Conservation (phyloP, 2,888 invertebrate genomes). For the Dendrolimus pini region DNA sequence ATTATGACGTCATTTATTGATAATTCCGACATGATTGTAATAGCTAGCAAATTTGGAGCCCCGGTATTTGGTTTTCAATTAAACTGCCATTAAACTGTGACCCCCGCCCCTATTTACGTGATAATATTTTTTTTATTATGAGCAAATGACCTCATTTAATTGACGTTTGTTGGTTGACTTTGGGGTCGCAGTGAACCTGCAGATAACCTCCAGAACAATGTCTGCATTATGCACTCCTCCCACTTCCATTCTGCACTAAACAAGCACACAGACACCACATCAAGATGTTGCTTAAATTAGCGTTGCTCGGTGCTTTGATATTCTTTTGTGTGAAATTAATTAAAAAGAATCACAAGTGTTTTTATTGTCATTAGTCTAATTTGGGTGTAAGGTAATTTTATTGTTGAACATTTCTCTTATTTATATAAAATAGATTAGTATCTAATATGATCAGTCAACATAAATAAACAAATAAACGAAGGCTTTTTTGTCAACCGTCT, state of each 20-base stretch:
- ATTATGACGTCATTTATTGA: too few relatives aligned
- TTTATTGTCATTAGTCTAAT: constrained; percentile 31
- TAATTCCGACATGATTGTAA: too few relatives aligned
- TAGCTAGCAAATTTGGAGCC: too few relatives aligned
- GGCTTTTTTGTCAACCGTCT: background rate
- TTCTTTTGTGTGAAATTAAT: constrained; percentile 58
- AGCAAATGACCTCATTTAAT: constrained; percentile 28
- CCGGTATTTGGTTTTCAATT: too few relatives aligned
- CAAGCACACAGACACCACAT: constrained; percentile 15
- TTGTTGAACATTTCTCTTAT: background rate
- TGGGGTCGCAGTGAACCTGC: constrained; percentile 18
- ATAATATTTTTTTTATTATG: constrained; percentile 22
- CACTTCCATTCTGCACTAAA: constrained; percentile 16
- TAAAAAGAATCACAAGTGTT: constrained; percentile 31
- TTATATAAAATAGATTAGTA: too few relatives aligned
- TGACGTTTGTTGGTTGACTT: constrained; percentile 20
- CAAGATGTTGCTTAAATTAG: constrained; percentile 58
- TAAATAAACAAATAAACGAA: background rate
- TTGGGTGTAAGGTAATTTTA: constrained; percentile 13
- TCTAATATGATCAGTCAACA: background rate
- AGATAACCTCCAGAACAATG: background rate
- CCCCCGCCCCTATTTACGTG: constrained; percentile 19
- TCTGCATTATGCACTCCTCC: background rate
- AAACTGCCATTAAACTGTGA: constrained; percentile 1
- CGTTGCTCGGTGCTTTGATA: constrained; percentile 50